phyloP scores from a whole-genome alignment of 2,113 vertebrate species.

The Okapia johnstoni region DNA sequence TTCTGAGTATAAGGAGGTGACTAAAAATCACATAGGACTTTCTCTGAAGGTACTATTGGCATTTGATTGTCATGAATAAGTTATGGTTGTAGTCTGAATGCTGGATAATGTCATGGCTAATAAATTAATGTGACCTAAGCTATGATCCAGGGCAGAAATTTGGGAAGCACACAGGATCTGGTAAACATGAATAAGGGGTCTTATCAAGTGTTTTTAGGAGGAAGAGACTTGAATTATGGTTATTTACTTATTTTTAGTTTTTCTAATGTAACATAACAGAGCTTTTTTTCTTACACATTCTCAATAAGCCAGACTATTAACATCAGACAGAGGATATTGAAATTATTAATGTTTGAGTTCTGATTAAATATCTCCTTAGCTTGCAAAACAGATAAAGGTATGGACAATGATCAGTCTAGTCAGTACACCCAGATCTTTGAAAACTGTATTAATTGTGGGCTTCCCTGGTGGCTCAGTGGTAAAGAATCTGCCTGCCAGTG shows the following conservation, averaged over 20 bases:
- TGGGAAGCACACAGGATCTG: background rate
- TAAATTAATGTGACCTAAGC: background rate
- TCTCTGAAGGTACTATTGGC: background rate
- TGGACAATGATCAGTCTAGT: background rate
- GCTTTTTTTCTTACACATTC: background rate
- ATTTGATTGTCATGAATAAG: slow-evolving; percentile 29
- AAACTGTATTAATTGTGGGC: background rate
- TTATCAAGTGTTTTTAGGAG: background rate
- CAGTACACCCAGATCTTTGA: background rate
- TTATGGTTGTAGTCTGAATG: background rate
- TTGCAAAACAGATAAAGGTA: background rate
- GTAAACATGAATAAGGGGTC: background rate
- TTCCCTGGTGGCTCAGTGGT: background rate
- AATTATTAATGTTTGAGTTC: background rate
- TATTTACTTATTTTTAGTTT: background rate
- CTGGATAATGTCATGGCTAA: background rate
- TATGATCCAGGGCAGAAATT: background rate
- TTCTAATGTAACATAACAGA: background rate
- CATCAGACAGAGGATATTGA: background rate
- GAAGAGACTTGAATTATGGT: background rate
- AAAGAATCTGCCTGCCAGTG: background rate
- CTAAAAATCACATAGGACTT: background rate
- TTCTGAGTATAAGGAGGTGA: background rate
- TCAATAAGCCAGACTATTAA: background rate
- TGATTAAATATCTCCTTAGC: background rate